phyloP scores from a whole-genome alignment of 2,888 invertebrate species.

The Byasa hedistus region DNA sequence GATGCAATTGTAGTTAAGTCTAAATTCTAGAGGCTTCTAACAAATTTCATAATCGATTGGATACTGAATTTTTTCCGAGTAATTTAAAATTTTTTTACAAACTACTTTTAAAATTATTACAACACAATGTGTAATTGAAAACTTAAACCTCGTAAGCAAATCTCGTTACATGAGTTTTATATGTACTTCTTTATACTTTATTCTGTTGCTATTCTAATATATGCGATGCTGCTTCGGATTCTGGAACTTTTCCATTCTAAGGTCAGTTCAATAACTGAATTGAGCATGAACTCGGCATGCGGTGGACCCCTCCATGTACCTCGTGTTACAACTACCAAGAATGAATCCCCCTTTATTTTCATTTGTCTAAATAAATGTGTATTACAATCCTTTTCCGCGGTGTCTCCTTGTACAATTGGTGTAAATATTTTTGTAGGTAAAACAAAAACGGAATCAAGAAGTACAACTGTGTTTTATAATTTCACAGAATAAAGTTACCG shows the following conservation, averaged over 20 bases:
- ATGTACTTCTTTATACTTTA: constrained; percentile 43
- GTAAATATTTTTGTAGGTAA: constrained; percentile 17
- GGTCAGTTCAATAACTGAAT: constrained; percentile 69
- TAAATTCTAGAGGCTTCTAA: too few species aligned
- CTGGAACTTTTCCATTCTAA: constrained; percentile 72
- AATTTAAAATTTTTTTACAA: too few species aligned
- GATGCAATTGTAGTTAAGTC: neutral
- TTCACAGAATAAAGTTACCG: constrained; percentile 90
- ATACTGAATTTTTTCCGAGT: neutral
- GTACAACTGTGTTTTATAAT: constrained; percentile 45
- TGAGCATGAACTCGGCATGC: constrained; percentile 74
- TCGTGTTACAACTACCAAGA: constrained; percentile 31
- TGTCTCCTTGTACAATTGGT: constrained; percentile 24
- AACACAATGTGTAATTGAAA: neutral
- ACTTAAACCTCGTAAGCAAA: neutral
- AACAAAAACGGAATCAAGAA: constrained; percentile 29
- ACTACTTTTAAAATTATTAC: too few species aligned
- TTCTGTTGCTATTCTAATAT: constrained; percentile 69
- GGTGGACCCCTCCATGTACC: constrained; percentile 59
- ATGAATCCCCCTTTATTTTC: constrained; percentile 1
- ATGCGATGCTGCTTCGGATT: constrained; percentile 78
- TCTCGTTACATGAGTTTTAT: constrained; percentile 1
- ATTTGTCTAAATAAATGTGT: constrained; percentile 8
- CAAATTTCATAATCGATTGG: neutral
- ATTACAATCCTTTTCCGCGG: constrained; percentile 5